These are phyloP conservation scores for Simalia tracyae DNA, from an alignment of 2,797 vertebrate genomes.

Conservation along the genomic window DNA sequence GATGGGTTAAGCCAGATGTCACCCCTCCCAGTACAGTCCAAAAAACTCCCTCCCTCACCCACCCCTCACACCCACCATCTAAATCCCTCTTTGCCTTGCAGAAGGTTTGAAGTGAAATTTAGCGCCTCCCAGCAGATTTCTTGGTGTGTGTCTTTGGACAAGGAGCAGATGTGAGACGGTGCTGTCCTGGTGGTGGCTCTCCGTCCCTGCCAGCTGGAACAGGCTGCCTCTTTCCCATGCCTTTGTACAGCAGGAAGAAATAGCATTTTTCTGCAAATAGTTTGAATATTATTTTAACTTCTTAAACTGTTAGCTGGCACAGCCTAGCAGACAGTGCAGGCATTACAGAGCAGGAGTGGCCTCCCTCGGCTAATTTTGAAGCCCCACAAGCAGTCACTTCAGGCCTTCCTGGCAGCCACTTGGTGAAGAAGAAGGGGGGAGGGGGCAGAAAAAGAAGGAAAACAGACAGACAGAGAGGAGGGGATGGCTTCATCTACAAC, in stretches of 20 bases:
- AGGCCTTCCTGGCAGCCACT: background rate
- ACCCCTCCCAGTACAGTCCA: background rate
- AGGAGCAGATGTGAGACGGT: background rate
- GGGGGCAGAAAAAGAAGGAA: background rate
- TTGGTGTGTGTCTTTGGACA: background rate
- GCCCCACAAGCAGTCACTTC: background rate
- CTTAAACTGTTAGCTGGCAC: background rate
- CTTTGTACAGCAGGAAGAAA: background rate
- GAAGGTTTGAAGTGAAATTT: slow-evolving; percentile 21
- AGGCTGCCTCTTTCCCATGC: background rate
- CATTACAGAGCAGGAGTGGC: background rate
- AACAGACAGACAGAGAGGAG: background rate
- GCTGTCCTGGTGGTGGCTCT: background rate
- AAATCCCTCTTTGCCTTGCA: slow-evolving; percentile 1
- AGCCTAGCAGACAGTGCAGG: background rate
- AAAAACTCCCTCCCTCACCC: background rate
- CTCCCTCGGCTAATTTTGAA: background rate
- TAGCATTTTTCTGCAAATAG: background rate
- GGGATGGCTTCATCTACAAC: background rate
- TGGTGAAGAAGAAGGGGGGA: background rate
- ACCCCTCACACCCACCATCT: background rate
- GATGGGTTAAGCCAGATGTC: slow-evolving; percentile 33
- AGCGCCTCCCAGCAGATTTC: background rate
- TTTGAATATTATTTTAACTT: background rate
- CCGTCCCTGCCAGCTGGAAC: background rate